Evolutionary conservation across 2,797 vertebrate genomes (phyloP), one percentile per base, ranked within the genome.

Genomic region (Dendrocincla fuliginosa): DNA sequence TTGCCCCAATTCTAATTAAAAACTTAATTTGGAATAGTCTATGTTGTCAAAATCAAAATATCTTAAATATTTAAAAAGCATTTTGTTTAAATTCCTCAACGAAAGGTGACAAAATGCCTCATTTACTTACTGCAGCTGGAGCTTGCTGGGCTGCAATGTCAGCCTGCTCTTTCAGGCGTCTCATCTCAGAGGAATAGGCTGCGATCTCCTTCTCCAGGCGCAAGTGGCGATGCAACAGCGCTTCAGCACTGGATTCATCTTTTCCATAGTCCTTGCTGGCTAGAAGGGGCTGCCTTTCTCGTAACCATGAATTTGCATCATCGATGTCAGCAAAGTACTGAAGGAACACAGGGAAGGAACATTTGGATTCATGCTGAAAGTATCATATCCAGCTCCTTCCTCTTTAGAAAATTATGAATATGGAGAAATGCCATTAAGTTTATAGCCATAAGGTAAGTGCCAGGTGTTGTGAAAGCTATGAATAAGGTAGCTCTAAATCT

Each of bases 281-380:
- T 18, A 99, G 95, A 20, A 98, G 97, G 1, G 98, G 98, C 53
- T 97, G 98, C 91, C 83, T 98, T 95, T 99, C 98, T 2, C 57
- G 91, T 88, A 99, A 53, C 99, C 99, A 99, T 1, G 98, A 98
- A 17, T 97, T 95, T 1, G 97, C 98, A 60, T 99, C 99, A 1
- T 95, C 92, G 0, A 96, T 92, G 5, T 99, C 99, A 7, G 98
- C 98, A 90, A 99, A 98, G 94, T 99, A 99, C 99, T 99, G 95
- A 39, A 47, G n/a, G 44, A 84, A 56, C 42, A 81, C 17, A 87
- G 60, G 9, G 14, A 63, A 76, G 13, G 70, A 67, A 28, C 13
- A 8, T 7, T 42, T 41, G n/a, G 32, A 75, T 60, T 68, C 39
- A 53, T 50, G 28, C 68, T 80, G 55, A 7, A 63, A 70, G 10